Percentiles rank a stretch among this genome's conserved stretches.
phyloP scores from a whole-genome alignment of 1,140 invertebrate species.

The Cydia fagiglandana region DNA sequence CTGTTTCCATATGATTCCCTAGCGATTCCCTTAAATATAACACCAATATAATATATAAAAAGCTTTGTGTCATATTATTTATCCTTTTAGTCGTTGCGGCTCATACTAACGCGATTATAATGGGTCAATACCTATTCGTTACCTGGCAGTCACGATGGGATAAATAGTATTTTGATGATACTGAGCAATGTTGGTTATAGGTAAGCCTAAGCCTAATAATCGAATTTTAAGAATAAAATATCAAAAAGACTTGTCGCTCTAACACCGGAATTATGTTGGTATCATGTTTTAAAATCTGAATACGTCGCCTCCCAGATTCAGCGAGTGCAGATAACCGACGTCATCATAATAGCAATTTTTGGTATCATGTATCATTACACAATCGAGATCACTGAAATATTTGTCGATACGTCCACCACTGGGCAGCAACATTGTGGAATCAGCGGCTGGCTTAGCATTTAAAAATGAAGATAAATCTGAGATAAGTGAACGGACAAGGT shows the following conservation, averaged over 20 bases:
- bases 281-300: neutral
- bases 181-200: no score
- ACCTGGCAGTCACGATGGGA: no score
- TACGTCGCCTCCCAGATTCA: neutral
- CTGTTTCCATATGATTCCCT: neutral
- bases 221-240: no score
- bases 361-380: neutral
- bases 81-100: no score
- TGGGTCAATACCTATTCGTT: no score
- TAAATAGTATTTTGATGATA: no score
- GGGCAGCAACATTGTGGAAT: constrained; percentile 16
- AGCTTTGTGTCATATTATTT: neutral
- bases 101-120: no score
- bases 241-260: no score
- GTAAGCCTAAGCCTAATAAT: no score
- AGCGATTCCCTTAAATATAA: neutral
- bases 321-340: no score
- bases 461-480: constrained; percentile 37
- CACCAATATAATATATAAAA: neutral
- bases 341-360: no score
- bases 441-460: constrained; percentile 23
- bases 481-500: constrained; percentile 33
- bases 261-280: neutral
- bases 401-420: constrained; percentile 23
- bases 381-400: neutral